These are phyloP conservation scores for Heliconius hermathena DNA, from an alignment of 1,140 invertebrate species.

Conservation along the genomic window DNA sequence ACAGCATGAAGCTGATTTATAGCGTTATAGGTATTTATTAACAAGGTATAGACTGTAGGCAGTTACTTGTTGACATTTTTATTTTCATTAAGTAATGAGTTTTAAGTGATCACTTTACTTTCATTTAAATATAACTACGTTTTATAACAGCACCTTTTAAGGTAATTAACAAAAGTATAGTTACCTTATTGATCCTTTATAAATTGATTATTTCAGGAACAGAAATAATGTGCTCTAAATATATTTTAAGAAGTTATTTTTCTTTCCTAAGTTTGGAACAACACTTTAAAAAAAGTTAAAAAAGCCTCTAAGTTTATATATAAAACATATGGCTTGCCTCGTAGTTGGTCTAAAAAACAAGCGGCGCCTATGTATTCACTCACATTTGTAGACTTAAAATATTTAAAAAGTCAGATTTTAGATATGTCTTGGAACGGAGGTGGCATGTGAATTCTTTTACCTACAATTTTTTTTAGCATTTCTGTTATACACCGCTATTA, in stretches of 20 bases:
- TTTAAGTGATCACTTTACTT: not conserved
- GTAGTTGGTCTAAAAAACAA: not conserved
- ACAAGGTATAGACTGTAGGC: too few species aligned
- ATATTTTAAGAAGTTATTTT: too few species aligned
- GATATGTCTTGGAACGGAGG: not conserved
- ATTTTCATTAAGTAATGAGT: not conserved
- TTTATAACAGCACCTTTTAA: constrained; percentile 2
- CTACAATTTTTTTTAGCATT: constrained; percentile 19
- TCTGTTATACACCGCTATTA: constrained; percentile 24
- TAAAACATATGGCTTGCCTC: not conserved
- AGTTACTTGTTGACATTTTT: too few species aligned
- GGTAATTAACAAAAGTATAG: not conserved
- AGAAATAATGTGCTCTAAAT: too few species aligned
- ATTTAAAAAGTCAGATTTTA: not conserved
- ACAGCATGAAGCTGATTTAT: too few species aligned
- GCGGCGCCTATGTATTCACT: not conserved
- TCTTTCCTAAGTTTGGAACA: too few species aligned
- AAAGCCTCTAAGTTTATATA: not conserved
- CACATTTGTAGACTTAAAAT: not conserved
- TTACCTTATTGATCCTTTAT: too few species aligned
- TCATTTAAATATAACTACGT: not conserved
- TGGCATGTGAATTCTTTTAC: not conserved
- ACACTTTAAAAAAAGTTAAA: not conserved
- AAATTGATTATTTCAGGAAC: too few species aligned
- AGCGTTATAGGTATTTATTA: too few species aligned